Percentiles rank a stretch among this genome's conserved stretches.
Conservation (phyloP, 2,797 vertebrate genomes). For the Tolypeutes matacus region DNA sequence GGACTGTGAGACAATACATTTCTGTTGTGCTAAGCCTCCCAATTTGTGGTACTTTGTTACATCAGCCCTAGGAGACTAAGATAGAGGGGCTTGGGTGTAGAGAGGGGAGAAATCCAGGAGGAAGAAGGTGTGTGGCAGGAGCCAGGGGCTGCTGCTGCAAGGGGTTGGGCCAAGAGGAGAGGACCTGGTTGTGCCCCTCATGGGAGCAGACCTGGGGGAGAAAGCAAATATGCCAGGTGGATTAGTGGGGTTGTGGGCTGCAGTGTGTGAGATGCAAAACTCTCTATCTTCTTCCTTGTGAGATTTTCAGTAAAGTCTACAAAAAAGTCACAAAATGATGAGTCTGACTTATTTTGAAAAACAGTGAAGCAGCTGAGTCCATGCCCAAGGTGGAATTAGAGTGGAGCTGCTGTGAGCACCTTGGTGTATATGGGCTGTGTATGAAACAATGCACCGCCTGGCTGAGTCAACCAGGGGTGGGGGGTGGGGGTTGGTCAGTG, state of each 20-base stretch:
- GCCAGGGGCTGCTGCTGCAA: too few relatives aligned
- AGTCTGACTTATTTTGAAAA: not conserved
- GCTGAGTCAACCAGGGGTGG: not conserved
- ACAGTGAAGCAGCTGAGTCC: not conserved
- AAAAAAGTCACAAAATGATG: not conserved
- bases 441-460: fast-evolving
- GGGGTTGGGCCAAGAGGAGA: not conserved
- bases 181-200: not conserved
- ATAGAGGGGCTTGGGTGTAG: not conserved
- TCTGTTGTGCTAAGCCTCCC: too few relatives aligned
- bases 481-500: not conserved
- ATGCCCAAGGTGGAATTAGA: not conserved
- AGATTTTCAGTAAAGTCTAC: not conserved
- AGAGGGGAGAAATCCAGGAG: not conserved
- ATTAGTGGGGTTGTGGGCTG: not conserved
- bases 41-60: too few relatives aligned
- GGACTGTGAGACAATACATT: too few relatives aligned
- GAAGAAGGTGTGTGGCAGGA: not conserved
- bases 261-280: not conserved
- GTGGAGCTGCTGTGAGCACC: not conserved
- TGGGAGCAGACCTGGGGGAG: not conserved
- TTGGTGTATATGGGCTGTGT: not conserved
- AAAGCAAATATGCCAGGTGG: not conserved
- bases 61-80: too few relatives aligned
- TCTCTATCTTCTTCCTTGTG: not conserved